Evolutionary conservation across 1,140 invertebrate genomes (phyloP).

Genomic region (Calycopis cecrops): DNA sequence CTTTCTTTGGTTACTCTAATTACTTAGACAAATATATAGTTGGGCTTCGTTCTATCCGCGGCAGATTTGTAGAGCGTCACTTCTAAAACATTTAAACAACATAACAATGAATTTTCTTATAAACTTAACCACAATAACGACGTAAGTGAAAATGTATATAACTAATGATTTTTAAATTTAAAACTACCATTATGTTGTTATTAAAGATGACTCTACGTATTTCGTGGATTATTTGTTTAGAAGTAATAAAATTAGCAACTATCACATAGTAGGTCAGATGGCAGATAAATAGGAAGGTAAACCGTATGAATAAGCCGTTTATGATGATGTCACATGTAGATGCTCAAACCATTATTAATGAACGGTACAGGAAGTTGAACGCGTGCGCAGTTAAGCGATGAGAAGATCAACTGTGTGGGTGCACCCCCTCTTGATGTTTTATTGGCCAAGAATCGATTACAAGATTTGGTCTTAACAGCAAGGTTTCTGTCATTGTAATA

Average conservation of each 20-base stretch:
- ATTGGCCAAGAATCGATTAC: conserved; percentile 43
- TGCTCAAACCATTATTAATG: conserved; percentile 26
- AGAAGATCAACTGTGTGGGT: conserved; percentile 61
- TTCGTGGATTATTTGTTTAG: not conserved
- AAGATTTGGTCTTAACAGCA: conserved; percentile 2
- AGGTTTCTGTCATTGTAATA: not conserved
- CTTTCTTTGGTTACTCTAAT: too few species aligned
- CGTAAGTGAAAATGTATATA: too few species aligned
- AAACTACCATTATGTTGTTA: too few species aligned
- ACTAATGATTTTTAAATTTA: too few species aligned
- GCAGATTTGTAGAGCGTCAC: too few species aligned
- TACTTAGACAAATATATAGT: too few species aligned
- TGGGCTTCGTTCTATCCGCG: too few species aligned
- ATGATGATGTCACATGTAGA: conserved; percentile 28
- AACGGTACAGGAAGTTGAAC: conserved; percentile 59
- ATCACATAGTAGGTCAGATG: conserved; percentile 4
- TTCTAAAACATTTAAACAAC: too few species aligned
- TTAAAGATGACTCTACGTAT: too few species aligned
- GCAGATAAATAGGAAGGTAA: not conserved
- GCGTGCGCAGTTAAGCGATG: conserved; percentile 61
- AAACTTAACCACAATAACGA: too few species aligned
- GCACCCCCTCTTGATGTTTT: conserved; percentile 52
- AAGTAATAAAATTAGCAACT: conserved; percentile 4
- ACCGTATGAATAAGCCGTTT: conserved; percentile 2
- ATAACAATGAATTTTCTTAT: too few species aligned